Conservation (phyloP, 2,113 vertebrate genomes). For the Marmota flaviventris region DNA sequence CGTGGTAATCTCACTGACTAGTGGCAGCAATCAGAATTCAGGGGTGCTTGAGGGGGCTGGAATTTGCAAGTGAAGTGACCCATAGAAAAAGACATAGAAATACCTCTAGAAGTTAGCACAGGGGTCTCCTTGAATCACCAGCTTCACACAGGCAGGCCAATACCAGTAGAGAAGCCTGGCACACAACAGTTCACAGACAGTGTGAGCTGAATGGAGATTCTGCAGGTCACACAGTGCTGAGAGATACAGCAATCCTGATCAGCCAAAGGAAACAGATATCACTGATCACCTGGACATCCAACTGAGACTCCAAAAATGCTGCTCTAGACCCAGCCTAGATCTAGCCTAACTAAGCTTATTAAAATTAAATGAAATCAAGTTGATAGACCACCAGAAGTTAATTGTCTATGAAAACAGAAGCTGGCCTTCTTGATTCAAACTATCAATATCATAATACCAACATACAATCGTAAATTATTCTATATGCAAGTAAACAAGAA, state of each 20-base stretch:
- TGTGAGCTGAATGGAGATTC: neutral
- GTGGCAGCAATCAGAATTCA: neutral
- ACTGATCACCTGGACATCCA: neutral
- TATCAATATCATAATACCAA: neutral
- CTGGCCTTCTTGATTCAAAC: neutral
- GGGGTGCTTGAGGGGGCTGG: neutral
- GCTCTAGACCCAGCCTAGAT: neutral
- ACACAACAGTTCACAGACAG: neutral
- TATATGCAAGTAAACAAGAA: neutral
- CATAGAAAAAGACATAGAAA: neutral
- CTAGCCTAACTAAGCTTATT: neutral
- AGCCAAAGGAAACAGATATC: neutral
- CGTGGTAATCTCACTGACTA: neutral
- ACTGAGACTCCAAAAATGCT: neutral
- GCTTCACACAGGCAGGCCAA: neutral
- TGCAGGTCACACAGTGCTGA: neutral
- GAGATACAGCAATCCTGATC: neutral
- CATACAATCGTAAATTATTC: slow-evolving; percentile 18
- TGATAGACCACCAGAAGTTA: neutral
- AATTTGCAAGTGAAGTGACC: neutral
- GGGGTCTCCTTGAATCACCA: neutral
- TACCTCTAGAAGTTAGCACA: neutral
- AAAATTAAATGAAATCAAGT: neutral
- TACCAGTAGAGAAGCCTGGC: neutral
- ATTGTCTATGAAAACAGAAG: neutral